Conservation (phyloP, 2,113 vertebrate species). For the Lucifuga dentata region DNA sequence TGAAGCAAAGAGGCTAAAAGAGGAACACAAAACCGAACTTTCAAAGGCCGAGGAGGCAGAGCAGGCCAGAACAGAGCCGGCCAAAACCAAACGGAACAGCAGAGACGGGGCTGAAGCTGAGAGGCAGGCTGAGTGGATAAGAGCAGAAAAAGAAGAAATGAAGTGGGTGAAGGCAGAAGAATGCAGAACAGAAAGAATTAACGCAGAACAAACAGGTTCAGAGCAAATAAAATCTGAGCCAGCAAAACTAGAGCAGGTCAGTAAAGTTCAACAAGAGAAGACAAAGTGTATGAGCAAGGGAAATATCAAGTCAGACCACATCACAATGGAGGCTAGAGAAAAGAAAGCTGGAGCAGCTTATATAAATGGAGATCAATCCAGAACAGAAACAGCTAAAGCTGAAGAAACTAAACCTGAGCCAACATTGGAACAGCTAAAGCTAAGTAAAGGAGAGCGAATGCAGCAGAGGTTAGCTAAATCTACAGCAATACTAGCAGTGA, state of each 20-base stretch:
- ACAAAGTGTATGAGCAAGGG: conserved; percentile 1
- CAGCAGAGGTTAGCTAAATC: conserved; percentile 42
- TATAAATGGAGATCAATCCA: no score
- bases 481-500: conserved; percentile 14
- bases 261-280: conserved; percentile 26
- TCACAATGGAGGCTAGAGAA: conserved; percentile 23
- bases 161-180: conserved; percentile 19
- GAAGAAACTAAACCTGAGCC: no score
- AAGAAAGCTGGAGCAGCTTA: not conserved
- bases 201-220: conserved; percentile 16
- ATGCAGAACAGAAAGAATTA: conserved; percentile 12
- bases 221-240: conserved; percentile 10
- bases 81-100: conserved; percentile 6
- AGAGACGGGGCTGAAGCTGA: conserved; percentile 4
- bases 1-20: conserved; percentile 46
- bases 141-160: not conserved
- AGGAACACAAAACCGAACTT: conserved; percentile 48
- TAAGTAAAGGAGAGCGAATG: conserved; percentile 35
- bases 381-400: no score
- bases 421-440: no score
- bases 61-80: conserved; percentile 17
- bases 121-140: not conserved
- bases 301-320: conserved; percentile 23
- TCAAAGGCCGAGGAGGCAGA: conserved; percentile 23
- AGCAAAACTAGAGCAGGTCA: conserved; percentile 21